Evolutionary conservation across 2,888 invertebrate genomes (phyloP).

Genomic region (Agrotis segetum): DNA sequence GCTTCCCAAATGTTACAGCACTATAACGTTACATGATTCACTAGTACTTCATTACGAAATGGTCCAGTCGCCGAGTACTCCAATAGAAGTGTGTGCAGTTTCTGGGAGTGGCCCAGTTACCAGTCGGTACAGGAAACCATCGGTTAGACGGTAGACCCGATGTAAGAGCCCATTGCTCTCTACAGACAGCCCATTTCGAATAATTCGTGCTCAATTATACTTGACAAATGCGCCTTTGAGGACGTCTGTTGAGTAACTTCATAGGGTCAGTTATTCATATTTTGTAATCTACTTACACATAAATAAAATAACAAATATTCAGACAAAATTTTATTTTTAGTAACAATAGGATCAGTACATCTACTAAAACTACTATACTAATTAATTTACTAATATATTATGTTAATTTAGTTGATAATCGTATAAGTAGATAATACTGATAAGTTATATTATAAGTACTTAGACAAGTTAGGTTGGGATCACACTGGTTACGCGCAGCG

Average conservation of each 20-base stretch:
- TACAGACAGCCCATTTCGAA: constrained; percentile 42
- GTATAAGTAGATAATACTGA: constrained; percentile 54
- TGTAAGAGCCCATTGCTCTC: constrained; percentile 61
- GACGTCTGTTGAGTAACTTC: constrained; percentile 34
- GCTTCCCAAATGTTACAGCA: constrained; percentile 43
- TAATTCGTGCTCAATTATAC: constrained; percentile 49
- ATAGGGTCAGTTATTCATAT: neutral
- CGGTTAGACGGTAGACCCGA: constrained; percentile 75
- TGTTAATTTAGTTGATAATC: constrained; percentile 1
- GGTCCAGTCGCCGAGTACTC: constrained; percentile 39
- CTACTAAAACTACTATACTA: constrained; percentile 17
- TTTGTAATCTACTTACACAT: neutral
- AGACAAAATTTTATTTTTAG: constrained; percentile 34
- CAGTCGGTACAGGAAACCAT: constrained; percentile 73
- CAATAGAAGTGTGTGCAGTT: constrained; percentile 56
- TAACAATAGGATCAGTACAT: constrained; percentile 31
- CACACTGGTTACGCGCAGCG: constrained; percentile 9
- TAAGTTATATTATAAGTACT: constrained; percentile 64
- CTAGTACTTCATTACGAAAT: constrained; percentile 54
- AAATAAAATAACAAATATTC: constrained; percentile 4
- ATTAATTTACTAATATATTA: neutral
- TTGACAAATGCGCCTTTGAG: constrained; percentile 24
- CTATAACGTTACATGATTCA: constrained; percentile 57
- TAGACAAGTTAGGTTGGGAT: constrained; percentile 37
- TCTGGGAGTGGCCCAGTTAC: constrained; percentile 77